Percentiles rank a stretch among this genome's conserved stretches.
phyloP scores from a whole-genome alignment of 2,888 invertebrate species.

The Helicoverpa assulta region DNA sequence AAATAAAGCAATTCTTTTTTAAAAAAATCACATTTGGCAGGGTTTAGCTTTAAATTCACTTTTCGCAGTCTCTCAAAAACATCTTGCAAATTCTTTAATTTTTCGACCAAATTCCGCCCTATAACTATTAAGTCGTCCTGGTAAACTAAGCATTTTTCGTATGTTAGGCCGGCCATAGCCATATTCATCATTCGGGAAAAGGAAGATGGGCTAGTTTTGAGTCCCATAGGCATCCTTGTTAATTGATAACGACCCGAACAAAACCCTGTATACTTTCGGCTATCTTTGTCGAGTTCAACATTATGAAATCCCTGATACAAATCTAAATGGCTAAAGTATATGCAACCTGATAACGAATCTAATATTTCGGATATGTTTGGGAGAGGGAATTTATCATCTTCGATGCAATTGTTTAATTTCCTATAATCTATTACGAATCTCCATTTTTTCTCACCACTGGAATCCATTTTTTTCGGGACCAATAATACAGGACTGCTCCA shows the following conservation, averaged over 20 bases:
- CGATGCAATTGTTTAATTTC: slow-evolving; percentile 4
- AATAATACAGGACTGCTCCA: slow-evolving; percentile 18
- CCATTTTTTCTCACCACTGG: slow-evolving; percentile 10
- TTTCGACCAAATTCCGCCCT: slow-evolving; percentile 6
- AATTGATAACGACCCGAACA: slow-evolving; percentile 45
- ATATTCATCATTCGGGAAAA: slow-evolving; percentile 45
- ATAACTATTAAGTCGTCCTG: not conserved
- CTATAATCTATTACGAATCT: no score
- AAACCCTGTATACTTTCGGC: slow-evolving; percentile 45
- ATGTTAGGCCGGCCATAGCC: slow-evolving; percentile 42
- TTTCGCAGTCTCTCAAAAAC: slow-evolving; percentile 12
- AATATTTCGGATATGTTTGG: slow-evolving; percentile 20
- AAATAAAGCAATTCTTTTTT: slow-evolving; percentile 28
- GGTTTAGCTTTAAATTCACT: slow-evolving; percentile 24
- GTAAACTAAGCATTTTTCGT: slow-evolving; percentile 25
- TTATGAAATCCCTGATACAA: slow-evolving; percentile 35
- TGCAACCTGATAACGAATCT: slow-evolving; percentile 27
- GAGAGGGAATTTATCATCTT: slow-evolving; percentile 7
- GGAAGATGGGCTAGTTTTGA: slow-evolving; percentile 44
- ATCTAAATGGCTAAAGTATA: slow-evolving; percentile 38
- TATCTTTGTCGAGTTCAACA: slow-evolving; percentile 17
- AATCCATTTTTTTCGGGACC: slow-evolving; percentile 15
- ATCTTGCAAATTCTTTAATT: slow-evolving; percentile 3
- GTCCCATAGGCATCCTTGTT: slow-evolving; percentile 45
- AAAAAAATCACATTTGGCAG: slow-evolving; percentile 26